Percentiles rank a stretch among this genome's conserved stretches.
Evolutionary conservation across 2,113 vertebrate species (phyloP).

Genomic region (Mohoua ochrocephala): DNA sequence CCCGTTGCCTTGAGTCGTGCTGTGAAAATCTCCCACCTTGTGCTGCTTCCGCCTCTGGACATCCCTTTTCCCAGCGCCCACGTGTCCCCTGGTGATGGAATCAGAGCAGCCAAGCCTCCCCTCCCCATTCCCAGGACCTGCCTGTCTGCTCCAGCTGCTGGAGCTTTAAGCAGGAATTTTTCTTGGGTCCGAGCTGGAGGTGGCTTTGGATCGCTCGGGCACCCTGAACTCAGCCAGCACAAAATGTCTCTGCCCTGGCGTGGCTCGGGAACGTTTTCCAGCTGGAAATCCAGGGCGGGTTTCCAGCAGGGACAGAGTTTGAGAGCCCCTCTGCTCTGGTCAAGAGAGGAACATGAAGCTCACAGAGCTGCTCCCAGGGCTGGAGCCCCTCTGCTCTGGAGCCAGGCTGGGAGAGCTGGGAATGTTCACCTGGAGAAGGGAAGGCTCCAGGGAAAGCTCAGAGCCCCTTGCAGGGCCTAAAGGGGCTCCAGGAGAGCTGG

Average conservation of each 20-base stretch:
- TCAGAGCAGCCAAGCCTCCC: not conserved
- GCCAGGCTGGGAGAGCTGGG: not conserved
- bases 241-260: not conserved
- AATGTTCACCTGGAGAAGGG: not conserved
- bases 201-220: not conserved
- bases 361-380: not conserved
- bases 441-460: not conserved
- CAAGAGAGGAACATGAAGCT: rapidly evolving
- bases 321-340: too few species aligned
- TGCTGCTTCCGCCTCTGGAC: not conserved
- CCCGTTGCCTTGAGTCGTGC: rapidly evolving
- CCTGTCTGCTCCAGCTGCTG: not conserved
- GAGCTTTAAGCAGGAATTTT: not conserved
- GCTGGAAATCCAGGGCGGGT: not conserved
- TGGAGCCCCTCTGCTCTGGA: not conserved
- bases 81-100: rapidly evolving
- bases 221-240: not conserved
- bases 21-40: not conserved
- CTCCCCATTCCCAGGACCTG: not conserved
- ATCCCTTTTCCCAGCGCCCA: not conserved
- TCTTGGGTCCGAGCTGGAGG: not conserved
- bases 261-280: rapidly evolving
- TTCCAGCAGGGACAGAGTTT: not conserved
- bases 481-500: not conserved
- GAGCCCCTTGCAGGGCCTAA: not conserved